phyloP scores from a whole-genome alignment of 1,140 invertebrate species.

The Heliconius congener region DNA sequence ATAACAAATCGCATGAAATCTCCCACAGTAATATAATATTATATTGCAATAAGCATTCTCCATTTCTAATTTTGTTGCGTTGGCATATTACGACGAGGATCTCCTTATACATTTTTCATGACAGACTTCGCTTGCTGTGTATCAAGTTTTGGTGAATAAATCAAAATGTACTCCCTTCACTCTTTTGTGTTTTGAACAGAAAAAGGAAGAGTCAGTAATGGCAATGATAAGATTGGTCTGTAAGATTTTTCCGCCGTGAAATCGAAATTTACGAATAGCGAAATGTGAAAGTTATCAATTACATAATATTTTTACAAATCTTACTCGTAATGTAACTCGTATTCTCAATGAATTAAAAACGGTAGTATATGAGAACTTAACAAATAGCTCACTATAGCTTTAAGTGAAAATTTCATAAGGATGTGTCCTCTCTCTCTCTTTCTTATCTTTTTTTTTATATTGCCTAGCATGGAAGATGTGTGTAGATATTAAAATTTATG shows the following conservation, averaged over 20 bases:
- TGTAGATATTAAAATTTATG: no score
- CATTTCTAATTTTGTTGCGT: conserved; percentile 9
- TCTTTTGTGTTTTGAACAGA: conserved; percentile 9
- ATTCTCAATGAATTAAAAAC: no score
- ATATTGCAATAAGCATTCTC: not conserved
- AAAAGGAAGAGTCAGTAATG: not conserved
- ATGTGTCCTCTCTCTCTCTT: no score
- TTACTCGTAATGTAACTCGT: no score
- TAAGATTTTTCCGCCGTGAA: not conserved
- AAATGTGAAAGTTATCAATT: not conserved
- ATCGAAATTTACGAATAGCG: not conserved
- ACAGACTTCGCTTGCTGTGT: conserved; percentile 21
- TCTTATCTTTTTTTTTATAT: no score
- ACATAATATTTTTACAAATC: not conserved
- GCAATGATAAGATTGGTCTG: not conserved
- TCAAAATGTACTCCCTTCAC: conserved; percentile 2
- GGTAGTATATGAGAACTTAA: no score
- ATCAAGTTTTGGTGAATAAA: conserved; percentile 18
- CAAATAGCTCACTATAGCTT: no score
- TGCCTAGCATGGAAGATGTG: no score
- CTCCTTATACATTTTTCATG: conserved; percentile 21
- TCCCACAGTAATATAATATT: not conserved
- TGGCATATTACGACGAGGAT: conserved; percentile 6
- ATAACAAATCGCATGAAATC: not conserved
- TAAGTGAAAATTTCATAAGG: no score